phyloP scores from a whole-genome alignment of 2,113 vertebrate species.

The Salminus brasiliensis region DNA sequence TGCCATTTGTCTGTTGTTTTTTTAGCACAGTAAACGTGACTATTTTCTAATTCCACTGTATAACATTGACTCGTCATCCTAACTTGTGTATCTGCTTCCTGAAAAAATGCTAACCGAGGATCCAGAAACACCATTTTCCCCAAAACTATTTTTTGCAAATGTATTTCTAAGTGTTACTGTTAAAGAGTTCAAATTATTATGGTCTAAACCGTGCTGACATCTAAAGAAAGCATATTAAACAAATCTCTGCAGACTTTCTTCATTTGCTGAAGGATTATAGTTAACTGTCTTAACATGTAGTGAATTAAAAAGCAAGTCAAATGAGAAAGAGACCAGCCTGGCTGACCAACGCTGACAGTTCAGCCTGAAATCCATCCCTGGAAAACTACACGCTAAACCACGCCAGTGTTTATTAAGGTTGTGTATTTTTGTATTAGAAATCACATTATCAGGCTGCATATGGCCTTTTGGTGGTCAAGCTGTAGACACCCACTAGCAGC shows the following conservation, averaged over 20 bases:
- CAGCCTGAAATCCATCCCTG: neutral
- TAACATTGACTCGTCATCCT: no score
- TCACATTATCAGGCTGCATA: neutral
- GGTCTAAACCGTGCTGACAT: neutral
- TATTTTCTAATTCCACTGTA: no score
- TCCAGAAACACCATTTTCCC: no score
- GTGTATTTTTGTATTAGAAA: slow-evolving; percentile 15
- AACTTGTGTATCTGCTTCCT: no score
- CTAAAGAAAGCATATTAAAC: neutral
- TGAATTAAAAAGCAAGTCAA: neutral
- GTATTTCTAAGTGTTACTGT: no score
- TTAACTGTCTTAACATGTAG: neutral
- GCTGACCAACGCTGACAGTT: neutral
- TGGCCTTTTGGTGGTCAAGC: neutral
- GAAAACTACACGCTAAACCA: no score
- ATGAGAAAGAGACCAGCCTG: neutral
- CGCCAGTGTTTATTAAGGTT: neutral
- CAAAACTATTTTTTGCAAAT: no score
- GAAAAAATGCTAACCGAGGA: no score
- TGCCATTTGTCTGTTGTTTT: no score
- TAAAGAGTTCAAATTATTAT: no score
- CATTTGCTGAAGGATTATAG: neutral
- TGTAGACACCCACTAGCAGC: neutral
- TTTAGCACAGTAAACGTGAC: no score
- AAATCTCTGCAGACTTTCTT: neutral